These are phyloP conservation scores for Campoplex nolae DNA, from an alignment of 2,888 invertebrate species.

Conservation along the genomic window DNA sequence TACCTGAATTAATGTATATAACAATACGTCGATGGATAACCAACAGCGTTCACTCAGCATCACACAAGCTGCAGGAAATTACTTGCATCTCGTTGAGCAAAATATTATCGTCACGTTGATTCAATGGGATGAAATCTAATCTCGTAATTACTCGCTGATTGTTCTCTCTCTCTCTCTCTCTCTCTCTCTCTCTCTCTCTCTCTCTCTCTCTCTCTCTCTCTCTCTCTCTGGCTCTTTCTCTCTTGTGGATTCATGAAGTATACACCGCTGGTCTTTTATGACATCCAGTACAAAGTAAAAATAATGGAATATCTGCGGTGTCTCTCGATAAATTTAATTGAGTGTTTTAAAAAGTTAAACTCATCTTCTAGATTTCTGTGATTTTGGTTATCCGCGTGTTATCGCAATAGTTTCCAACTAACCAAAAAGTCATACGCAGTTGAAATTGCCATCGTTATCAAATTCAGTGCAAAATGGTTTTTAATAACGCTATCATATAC, in stretches of 20 bases:
- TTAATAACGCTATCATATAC: neutral
- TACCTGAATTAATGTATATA: neutral
- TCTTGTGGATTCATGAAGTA: neutral
- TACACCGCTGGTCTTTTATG: neutral
- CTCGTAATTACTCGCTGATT: conserved; percentile 46
- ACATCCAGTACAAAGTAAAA: conserved; percentile 35
- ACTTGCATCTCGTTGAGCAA: conserved; percentile 46
- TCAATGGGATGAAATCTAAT: conserved; percentile 51
- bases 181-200: neutral
- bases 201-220: conserved; percentile 9
- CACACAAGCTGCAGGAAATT: conserved; percentile 39
- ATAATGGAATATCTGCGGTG: neutral
- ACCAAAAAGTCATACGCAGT: neutral
- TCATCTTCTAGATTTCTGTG: neutral
- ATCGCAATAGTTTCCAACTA: neutral
- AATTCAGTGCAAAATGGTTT: neutral
- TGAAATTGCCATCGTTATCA: neutral
- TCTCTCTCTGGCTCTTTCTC: conserved; percentile 8
- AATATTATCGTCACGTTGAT: conserved; percentile 40
- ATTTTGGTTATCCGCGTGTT: neutral
- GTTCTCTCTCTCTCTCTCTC: conserved; percentile 8
- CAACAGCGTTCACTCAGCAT: neutral
- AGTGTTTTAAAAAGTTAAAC: neutral
- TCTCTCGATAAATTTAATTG: neutral
- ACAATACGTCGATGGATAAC: conserved; percentile 25